Evolutionary conservation across 2,888 invertebrate genomes (phyloP).

Genomic region (Junonia oenone): DNA sequence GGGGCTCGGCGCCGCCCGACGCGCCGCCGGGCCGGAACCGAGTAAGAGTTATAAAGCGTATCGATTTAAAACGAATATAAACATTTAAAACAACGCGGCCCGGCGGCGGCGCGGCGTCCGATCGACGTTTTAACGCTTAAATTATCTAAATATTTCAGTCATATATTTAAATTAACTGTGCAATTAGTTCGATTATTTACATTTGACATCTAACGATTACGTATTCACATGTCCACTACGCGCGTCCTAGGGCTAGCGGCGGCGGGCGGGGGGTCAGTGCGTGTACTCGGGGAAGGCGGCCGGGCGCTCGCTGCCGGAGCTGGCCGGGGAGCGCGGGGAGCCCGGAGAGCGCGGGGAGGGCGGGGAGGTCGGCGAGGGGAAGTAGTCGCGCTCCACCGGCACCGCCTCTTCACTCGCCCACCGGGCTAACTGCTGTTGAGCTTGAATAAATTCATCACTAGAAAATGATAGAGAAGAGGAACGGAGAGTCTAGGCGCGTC

Average conservation of each 20-base stretch:
- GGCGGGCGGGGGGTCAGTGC: conserved; percentile 68
- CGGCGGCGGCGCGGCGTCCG: conserved; percentile 46
- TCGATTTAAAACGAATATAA: conserved; percentile 63
- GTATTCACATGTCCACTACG: conserved; percentile 63
- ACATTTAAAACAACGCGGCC: conserved; percentile 46
- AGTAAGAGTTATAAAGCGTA: conserved; percentile 70
- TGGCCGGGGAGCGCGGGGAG: conserved; percentile 36
- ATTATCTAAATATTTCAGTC: conserved; percentile 65
- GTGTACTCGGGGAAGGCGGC: conserved; percentile 57
- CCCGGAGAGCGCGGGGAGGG: conserved; percentile 28
- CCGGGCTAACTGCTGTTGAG: conserved; percentile 97
- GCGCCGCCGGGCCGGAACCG: conserved; percentile 49
- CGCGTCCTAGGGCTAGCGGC: conserved; percentile 50
- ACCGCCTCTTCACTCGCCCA: conserved; percentile 94
- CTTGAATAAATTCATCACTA: conserved; percentile 98
- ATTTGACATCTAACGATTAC: conserved; percentile 57
- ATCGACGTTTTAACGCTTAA: conserved; percentile 47
- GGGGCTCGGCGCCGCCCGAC: conserved; percentile 32
- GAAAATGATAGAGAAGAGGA: conserved; percentile 91
- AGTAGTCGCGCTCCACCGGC: conserved; percentile 77
- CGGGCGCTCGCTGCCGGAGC: conserved; percentile 67
- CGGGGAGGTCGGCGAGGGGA: conserved; percentile 52
- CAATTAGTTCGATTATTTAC: conserved; percentile 62
- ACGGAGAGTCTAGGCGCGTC: conserved; percentile 80
- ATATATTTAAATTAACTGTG: conserved; percentile 64